Evolutionary conservation across 2,888 invertebrate species (phyloP).

Genomic region (Phania funesta): DNA sequence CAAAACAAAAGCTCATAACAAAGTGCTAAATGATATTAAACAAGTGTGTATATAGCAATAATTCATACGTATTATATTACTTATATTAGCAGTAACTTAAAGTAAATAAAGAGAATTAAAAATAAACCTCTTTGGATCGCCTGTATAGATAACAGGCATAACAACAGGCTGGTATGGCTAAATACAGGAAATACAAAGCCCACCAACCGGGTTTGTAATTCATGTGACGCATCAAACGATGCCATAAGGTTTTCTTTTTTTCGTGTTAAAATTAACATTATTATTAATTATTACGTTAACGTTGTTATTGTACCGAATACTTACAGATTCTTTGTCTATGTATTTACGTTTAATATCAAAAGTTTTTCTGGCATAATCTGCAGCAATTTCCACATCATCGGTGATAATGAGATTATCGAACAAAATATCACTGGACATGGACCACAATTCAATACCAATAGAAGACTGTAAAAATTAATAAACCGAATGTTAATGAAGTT

Average conservation of each 20-base stretch:
- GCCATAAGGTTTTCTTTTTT: slow-evolving; percentile 85
- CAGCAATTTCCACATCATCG: slow-evolving; percentile 88
- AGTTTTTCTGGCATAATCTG: slow-evolving; percentile 90
- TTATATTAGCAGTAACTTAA: slow-evolving; percentile 46
- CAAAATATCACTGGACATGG: slow-evolving; percentile 95
- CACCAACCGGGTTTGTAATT: slow-evolving; percentile 91
- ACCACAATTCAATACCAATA: slow-evolving; percentile 98
- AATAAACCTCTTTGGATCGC: slow-evolving; percentile 84
- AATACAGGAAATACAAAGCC: slow-evolving; percentile 89
- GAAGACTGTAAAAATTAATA: slow-evolving; percentile 84
- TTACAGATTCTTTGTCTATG: slow-evolving; percentile 90
- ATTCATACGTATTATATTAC: background rate
- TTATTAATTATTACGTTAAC: background rate
- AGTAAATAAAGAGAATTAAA: slow-evolving; percentile 3
- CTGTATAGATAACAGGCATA: slow-evolving; percentile 87
- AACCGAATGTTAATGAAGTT: too few species aligned
- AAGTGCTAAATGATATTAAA: slow-evolving; percentile 51
- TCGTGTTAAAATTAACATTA: slow-evolving; percentile 14
- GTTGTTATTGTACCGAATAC: slow-evolving; percentile 75
- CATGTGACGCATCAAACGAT: slow-evolving; percentile 86
- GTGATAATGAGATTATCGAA: slow-evolving; percentile 98
- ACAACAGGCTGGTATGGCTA: slow-evolving; percentile 85
- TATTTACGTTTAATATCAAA: slow-evolving; percentile 91
- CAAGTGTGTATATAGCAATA: slow-evolving; percentile 36
- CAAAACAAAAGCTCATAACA: slow-evolving; percentile 53